A percentile compares a stretch with the other conserved stretches of the same genome.
Conservation (phyloP, 2,113 vertebrate genomes). For the Vimba vimba region DNA sequence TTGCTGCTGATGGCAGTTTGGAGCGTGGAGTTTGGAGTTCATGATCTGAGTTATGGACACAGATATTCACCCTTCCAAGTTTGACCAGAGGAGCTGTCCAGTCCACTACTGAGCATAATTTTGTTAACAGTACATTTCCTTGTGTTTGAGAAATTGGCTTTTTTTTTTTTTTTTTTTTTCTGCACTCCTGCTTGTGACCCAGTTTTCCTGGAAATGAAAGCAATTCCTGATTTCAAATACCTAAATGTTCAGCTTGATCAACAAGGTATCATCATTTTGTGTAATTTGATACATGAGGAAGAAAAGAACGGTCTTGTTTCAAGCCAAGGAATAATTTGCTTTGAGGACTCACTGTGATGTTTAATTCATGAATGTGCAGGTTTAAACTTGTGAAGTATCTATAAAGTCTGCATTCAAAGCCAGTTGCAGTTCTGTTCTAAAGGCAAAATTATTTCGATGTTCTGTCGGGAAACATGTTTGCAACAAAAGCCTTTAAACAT, state of each 20-base stretch:
- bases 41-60: not conserved
- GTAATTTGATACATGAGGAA: not conserved
- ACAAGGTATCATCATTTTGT: not conserved
- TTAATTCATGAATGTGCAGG: not conserved
- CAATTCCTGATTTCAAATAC: not conserved
- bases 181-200: not conserved
- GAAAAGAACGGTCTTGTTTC: not conserved
- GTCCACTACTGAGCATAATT: not conserved
- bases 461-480: not conserved
- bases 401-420: not conserved
- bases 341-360: not conserved
- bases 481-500: slow-evolving; percentile 1
- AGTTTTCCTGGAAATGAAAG: not conserved
- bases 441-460: not conserved
- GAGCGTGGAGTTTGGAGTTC: not conserved
- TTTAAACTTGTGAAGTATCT: slow-evolving; percentile 22
- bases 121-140: not conserved
- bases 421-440: not conserved
- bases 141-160: not conserved
- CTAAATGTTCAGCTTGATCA: not conserved
- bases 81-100: not conserved
- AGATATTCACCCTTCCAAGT: not conserved
- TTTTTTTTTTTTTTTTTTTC: not conserved
- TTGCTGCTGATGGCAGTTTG: not conserved
- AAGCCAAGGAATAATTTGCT: not conserved